These are phyloP conservation scores for Apantesis nais DNA, from an alignment of 2,888 invertebrate genomes.

Conservation along the genomic window DNA sequence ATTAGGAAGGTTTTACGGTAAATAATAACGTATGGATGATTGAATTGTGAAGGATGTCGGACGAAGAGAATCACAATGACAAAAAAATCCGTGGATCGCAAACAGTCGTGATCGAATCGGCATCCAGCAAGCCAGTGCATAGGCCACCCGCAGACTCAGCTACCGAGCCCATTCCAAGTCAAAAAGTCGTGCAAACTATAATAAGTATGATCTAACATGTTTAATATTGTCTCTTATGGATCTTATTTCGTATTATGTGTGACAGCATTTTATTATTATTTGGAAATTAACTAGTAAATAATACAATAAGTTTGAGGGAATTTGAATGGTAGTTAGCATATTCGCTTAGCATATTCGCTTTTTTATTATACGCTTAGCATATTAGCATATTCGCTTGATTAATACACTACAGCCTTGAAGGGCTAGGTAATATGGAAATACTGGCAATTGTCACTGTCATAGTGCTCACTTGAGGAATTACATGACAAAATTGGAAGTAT, in stretches of 20 bases:
- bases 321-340: not conserved
- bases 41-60: slow-evolving; percentile 69
- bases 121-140: slow-evolving; percentile 57
- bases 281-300: not conserved
- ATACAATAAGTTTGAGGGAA: not conserved
- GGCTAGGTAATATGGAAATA: too few species aligned
- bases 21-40: slow-evolving; percentile 66
- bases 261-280: not conserved
- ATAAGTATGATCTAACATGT: slow-evolving; percentile 56
- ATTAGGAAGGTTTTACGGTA: slow-evolving; percentile 58
- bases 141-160: slow-evolving; percentile 62
- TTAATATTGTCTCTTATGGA: not conserved
- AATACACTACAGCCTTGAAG: too few species aligned
- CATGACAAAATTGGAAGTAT: not conserved
- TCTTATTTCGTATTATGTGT: not conserved
- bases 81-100: slow-evolving; percentile 49
- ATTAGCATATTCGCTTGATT: too few species aligned
- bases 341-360: too few species aligned
- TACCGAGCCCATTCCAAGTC: slow-evolving; percentile 56
- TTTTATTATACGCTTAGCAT: too few species aligned
- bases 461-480: not conserved
- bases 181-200: slow-evolving; percentile 67
- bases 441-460: too few species aligned
- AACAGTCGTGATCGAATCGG: slow-evolving; percentile 63
- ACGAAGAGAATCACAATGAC: slow-evolving; percentile 67